phyloP scores from a whole-genome alignment of 2,888 invertebrate species.

The Drosophila stalkeri region DNA sequence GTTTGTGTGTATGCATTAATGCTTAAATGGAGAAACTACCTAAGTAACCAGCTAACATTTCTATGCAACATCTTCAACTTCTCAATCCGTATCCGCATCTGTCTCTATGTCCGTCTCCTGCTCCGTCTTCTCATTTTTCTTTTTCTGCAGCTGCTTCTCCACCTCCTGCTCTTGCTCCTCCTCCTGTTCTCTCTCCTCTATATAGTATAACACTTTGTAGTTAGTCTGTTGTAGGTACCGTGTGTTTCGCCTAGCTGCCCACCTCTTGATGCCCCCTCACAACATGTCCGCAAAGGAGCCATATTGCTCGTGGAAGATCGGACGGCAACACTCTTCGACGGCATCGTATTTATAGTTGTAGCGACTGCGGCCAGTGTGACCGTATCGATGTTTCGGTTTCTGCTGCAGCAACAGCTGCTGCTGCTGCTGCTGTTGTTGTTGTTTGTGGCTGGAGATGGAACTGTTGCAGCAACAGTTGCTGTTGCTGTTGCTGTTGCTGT shows the following conservation, averaged over 20 bases:
- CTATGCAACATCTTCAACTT: conserved; percentile 1
- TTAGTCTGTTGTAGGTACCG: conserved; percentile 70
- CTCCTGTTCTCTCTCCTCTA: conserved; percentile 25
- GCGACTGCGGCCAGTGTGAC: conserved; percentile 58
- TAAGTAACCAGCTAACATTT: conserved; percentile 30
- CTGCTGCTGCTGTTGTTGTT: conserved; percentile 29
- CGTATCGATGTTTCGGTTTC: conserved; percentile 39
- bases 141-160: neutral
- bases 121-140: no score
- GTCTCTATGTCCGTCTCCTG: conserved; percentile 3
- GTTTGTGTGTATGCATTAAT: conserved; percentile 10
- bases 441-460: neutral
- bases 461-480: conserved; percentile 29
- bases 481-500: conserved; percentile 28
- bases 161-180: neutral
- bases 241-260: conserved; percentile 56
- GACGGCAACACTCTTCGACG: conserved; percentile 83
- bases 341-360: conserved; percentile 75
- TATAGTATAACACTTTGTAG: conserved; percentile 60
- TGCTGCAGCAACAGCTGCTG: conserved; percentile 36
- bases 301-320: conserved; percentile 81
- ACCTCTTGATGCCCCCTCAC: conserved; percentile 47
- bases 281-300: conserved; percentile 78
- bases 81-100: conserved; percentile 8
- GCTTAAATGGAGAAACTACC: conserved; percentile 39